phyloP scores from a whole-genome alignment of 2,888 invertebrate species.

The Ophion slaviceki region DNA sequence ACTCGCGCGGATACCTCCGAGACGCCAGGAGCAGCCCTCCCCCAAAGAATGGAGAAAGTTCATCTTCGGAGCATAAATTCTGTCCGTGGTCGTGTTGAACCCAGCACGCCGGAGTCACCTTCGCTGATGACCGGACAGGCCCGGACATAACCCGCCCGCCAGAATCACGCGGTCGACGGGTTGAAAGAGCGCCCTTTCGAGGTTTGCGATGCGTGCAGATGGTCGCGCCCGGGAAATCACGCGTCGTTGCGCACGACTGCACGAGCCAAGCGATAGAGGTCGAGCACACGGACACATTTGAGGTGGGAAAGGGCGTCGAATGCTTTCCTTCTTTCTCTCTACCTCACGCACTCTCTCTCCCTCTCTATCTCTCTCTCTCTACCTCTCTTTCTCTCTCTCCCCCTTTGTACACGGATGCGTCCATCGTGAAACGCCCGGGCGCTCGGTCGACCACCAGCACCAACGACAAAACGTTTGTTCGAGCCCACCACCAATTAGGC shows the following conservation, averaged over 20 bases:
- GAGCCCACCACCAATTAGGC: constrained; percentile 78
- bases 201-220: constrained; percentile 81
- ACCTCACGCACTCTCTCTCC: not conserved
- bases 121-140: constrained; percentile 33
- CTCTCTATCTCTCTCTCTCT: not conserved
- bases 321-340: constrained; percentile 5
- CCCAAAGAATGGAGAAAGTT: not conserved
- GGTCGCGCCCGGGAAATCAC: constrained; percentile 79
- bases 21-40: not conserved
- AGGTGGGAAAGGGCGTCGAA: constrained; percentile 5
- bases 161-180: constrained; percentile 63
- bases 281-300: constrained; percentile 19
- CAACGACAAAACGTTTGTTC: constrained; percentile 76
- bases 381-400: not conserved
- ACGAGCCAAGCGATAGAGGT: constrained; percentile 66
- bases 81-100: constrained; percentile 21
- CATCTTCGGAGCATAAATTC: constrained; percentile 15
- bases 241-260: constrained; percentile 80
- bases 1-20: constrained; percentile 10
- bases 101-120: not conserved
- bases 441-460: constrained; percentile 55
- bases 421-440: constrained; percentile 29
- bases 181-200: constrained; percentile 80
- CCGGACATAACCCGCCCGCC: constrained; percentile 36
- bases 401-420: constrained; percentile 32